Conservation (phyloP, 2,888 invertebrate species). For the Drosophila anceps region DNA sequence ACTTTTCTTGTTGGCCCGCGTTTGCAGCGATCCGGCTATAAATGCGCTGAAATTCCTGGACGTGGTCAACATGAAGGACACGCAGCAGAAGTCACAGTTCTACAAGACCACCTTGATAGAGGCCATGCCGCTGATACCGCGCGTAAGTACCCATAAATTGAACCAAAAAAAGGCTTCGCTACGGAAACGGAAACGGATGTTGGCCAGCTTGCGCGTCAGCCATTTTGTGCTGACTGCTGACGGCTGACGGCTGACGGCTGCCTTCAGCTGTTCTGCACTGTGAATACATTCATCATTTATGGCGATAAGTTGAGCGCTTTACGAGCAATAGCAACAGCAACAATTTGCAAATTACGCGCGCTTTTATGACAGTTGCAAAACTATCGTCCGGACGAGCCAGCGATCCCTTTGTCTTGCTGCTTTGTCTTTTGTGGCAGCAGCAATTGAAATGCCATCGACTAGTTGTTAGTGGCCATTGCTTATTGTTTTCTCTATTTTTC, state of each 20-base stretch:
- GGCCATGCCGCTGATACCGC: slow-evolving; percentile 94
- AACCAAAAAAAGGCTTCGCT: not conserved
- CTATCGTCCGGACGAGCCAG: slow-evolving; percentile 23
- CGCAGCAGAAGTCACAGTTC: slow-evolving; percentile 94
- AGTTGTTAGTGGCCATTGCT: not conserved
- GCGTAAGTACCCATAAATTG: slow-evolving; percentile 87
- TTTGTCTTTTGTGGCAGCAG: not conserved
- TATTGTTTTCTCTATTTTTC: slow-evolving; percentile 9
- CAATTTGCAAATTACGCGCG: slow-evolving; percentile 71
- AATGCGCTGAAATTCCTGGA: slow-evolving; percentile 97
- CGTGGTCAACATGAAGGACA: slow-evolving; percentile 96
- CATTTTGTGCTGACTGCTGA: slow-evolving; percentile 24
- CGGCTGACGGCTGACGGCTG: not conserved
- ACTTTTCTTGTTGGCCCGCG: slow-evolving; percentile 14
- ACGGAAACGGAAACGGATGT: slow-evolving; percentile 61
- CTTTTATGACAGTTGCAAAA: slow-evolving; percentile 66
- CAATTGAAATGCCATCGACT: slow-evolving; percentile 13
- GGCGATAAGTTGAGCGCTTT: slow-evolving; percentile 65
- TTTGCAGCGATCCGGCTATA: slow-evolving; percentile 92
- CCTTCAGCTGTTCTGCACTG: not conserved
- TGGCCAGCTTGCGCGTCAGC: slow-evolving; percentile 21
- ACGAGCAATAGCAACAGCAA: slow-evolving; percentile 47
- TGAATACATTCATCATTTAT: slow-evolving; percentile 69
- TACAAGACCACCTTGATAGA: slow-evolving; percentile 95
- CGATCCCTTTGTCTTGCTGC: slow-evolving; percentile 35